Evolutionary conservation across 2,888 invertebrate genomes (phyloP).

Genomic region (Rhyacophila evoluta): DNA sequence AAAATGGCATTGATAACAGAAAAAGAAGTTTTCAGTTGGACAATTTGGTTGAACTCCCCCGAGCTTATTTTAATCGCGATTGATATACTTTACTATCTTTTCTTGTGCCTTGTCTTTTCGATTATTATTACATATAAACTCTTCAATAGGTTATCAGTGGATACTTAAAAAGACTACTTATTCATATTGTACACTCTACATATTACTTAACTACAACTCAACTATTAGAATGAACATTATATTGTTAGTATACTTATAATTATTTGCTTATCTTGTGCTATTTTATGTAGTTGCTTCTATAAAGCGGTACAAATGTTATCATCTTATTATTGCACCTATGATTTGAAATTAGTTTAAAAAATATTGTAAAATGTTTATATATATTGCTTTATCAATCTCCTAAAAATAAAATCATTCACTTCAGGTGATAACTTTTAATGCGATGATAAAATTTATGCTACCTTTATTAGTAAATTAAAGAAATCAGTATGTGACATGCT

Average conservation of each 20-base stretch:
- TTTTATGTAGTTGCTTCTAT: too few species aligned
- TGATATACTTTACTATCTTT: not conserved
- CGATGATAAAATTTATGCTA: too few species aligned
- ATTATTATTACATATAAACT: not conserved
- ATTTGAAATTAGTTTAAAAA: too few species aligned
- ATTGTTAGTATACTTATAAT: not conserved
- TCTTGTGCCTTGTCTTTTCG: not conserved
- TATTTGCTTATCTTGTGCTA: not conserved
- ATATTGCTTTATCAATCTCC: too few species aligned
- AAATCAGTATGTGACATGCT: not conserved
- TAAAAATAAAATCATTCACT: too few species aligned
- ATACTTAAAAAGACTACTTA: not conserved
- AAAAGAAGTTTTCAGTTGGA: slow-evolving; percentile 1
- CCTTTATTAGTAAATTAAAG: not conserved
- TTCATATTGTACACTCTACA: too few species aligned
- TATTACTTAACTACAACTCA: too few species aligned
- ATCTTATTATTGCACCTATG: too few species aligned
- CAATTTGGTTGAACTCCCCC: not conserved
- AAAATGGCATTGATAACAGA: not conserved
- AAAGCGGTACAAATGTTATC: too few species aligned
- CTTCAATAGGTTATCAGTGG: not conserved
- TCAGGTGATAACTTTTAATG: too few species aligned
- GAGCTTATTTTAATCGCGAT: not conserved
- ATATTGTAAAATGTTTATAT: too few species aligned
- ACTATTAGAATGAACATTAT: too few species aligned